Conservation (phyloP, 2,888 invertebrate genomes). For the Aporophyla lueneburgensis region DNA sequence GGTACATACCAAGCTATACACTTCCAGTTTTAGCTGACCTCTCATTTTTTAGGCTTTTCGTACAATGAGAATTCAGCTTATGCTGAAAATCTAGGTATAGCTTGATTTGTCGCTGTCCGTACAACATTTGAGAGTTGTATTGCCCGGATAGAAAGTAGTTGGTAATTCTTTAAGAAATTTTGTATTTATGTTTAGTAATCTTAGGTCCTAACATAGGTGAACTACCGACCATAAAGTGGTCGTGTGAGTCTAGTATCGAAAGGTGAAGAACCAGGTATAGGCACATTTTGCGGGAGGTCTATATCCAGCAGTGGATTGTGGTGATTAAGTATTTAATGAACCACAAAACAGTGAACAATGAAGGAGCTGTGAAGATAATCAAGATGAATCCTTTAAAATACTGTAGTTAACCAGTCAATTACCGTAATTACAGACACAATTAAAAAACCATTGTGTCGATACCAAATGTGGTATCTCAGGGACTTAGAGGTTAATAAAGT, state of each 20-base stretch:
- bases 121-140: neutral
- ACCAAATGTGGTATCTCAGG: too few species aligned
- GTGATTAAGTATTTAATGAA: neutral
- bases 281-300: too few species aligned
- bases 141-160: neutral
- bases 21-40: too few species aligned
- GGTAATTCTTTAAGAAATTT: neutral
- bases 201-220: neutral
- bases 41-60: too few species aligned
- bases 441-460: too few species aligned
- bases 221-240: neutral
- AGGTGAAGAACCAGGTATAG: neutral
- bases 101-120: too few species aligned
- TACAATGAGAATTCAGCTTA: too few species aligned
- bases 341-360: neutral
- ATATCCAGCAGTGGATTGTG: neutral
- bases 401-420: too few species aligned
- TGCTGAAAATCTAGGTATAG: too few species aligned
- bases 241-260: neutral
- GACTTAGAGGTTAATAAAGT: too few species aligned
- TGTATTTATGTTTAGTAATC: neutral
- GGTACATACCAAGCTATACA: too few species aligned
- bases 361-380: neutral
- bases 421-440: too few species aligned
- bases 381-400: neutral